Evolutionary conservation across 2,797 vertebrate species (phyloP).

Genomic region (Premnoplex brunnescens): DNA sequence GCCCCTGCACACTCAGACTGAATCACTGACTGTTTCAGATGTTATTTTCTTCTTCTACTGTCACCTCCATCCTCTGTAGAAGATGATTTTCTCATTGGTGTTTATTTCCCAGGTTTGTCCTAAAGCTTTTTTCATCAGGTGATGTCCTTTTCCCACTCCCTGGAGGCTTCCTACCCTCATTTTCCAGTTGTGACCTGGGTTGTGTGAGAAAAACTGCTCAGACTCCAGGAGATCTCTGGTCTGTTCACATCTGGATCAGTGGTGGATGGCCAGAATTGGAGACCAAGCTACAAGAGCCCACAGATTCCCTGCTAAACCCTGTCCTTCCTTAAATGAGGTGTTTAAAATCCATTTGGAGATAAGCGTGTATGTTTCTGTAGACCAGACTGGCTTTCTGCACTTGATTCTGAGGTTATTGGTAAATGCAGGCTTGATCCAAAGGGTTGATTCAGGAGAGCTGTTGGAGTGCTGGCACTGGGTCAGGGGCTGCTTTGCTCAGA

Average conservation of each 20-base stretch:
- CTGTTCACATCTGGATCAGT: neutral
- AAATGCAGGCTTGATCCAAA: neutral
- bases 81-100: conserved; percentile 26
- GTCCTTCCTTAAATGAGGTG: neutral
- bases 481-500: rapidly evolving
- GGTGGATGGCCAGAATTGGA: neutral
- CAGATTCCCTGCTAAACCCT: neutral
- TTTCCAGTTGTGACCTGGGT: conserved; percentile 14
- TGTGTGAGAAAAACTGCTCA: conserved; percentile 19
- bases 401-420: neutral
- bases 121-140: conserved; percentile 49
- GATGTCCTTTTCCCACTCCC: conserved; percentile 15
- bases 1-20: conserved; percentile 29
- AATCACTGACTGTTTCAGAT: conserved; percentile 67
- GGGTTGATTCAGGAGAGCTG: neutral
- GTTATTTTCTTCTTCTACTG: conserved; percentile 62
- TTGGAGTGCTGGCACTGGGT: neutral
- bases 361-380: neutral
- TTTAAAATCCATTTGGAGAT: neutral
- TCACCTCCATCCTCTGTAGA: conserved; percentile 55
- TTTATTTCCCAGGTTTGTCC: conserved; percentile 47
- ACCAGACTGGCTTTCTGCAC: neutral
- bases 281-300: neutral
- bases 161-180: neutral
- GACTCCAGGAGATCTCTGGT: neutral